phyloP scores from a whole-genome alignment of 1,140 invertebrate genomes.

The Hypothenemus hampei region DNA sequence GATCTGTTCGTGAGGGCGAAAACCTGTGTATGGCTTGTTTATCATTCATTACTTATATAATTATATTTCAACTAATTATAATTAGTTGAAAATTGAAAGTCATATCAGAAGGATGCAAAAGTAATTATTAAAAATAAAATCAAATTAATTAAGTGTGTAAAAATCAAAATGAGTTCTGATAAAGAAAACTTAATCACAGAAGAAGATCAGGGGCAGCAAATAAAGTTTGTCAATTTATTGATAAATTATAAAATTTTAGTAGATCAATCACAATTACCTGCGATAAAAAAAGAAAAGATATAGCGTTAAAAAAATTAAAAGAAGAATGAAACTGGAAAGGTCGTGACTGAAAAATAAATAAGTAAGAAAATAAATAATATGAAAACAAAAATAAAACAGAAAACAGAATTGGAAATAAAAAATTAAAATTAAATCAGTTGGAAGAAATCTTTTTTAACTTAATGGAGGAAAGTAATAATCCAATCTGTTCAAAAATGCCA shows the following conservation, averaged over 20 bases:
- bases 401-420: too few species aligned
- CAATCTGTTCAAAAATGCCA: too few species aligned
- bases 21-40: not conserved
- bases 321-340: too few species aligned
- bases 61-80: not conserved
- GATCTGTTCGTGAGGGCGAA: too few species aligned
- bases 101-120: not conserved
- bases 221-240: not conserved
- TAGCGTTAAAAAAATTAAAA: too few species aligned
- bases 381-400: too few species aligned
- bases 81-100: not conserved
- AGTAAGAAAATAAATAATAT: too few species aligned
- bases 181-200: not conserved
- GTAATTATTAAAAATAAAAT: not conserved
- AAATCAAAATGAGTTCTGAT: not conserved
- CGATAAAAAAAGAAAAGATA: too few species aligned
- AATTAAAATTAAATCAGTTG: too few species aligned
- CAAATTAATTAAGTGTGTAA: not conserved
- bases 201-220: not conserved
- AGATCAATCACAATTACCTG: not conserved
- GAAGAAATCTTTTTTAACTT: too few species aligned
- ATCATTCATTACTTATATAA: not conserved
- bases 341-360: too few species aligned
- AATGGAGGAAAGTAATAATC: too few species aligned
- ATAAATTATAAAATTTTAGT: not conserved